A percentile compares a stretch with the other conserved stretches of the same genome.
Evolutionary conservation across 2,888 invertebrate species (phyloP).

Genomic region (Watsonalla cultraria): DNA sequence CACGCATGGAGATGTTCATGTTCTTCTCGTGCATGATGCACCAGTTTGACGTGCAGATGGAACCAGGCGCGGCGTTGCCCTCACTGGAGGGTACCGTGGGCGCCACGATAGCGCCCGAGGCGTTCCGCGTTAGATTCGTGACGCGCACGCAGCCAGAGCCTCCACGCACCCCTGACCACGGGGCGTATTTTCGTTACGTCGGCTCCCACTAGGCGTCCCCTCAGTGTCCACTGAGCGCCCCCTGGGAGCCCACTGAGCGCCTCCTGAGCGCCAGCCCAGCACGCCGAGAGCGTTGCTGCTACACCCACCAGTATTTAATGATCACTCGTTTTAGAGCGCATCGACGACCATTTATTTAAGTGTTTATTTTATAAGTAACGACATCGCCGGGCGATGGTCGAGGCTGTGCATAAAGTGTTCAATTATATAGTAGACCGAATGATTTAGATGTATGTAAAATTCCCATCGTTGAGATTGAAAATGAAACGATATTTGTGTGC

Average conservation of each 20-base stretch:
- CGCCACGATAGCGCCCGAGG: constrained; percentile 89
- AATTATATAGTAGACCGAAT: constrained; percentile 64
- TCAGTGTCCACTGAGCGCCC: constrained; percentile 9
- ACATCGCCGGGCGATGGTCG: constrained; percentile 62
- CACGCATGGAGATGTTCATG: constrained; percentile 93
- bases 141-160: constrained; percentile 60
- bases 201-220: constrained; percentile 51
- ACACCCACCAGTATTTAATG: constrained; percentile 75
- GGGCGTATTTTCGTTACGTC: constrained; percentile 57
- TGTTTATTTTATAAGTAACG: constrained; percentile 60
- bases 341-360: constrained; percentile 70
- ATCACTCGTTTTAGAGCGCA: constrained; percentile 78
- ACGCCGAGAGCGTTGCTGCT: constrained; percentile 21
- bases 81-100: constrained; percentile 90
- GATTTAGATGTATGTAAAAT: constrained; percentile 58
- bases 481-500: constrained; percentile 49
- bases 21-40: constrained; percentile 92
- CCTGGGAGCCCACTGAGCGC: constrained; percentile 11
- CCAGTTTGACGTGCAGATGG: constrained; percentile 85
- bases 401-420: constrained; percentile 79
- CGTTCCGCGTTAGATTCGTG: constrained; percentile 85
- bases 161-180: constrained; percentile 62
- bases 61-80: constrained; percentile 85
- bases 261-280: constrained; percentile 8
- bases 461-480: constrained; percentile 71